Evolutionary conservation across 2,888 invertebrate genomes (phyloP).

Genomic region (Dilophus febrilis): DNA sequence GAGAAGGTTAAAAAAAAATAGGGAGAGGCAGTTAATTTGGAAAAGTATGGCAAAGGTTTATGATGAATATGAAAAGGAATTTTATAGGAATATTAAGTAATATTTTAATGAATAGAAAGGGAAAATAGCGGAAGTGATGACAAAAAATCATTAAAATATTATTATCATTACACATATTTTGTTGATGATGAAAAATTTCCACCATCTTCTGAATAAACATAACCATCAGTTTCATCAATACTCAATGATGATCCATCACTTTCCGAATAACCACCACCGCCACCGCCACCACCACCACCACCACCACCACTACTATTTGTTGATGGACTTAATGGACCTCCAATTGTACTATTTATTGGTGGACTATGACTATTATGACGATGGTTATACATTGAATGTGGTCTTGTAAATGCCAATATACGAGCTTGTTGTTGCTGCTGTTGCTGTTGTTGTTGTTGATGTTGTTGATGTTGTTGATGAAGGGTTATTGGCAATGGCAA

Average conservation of each 20-base stretch:
- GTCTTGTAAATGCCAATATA: no score
- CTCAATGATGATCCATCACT: conserved; percentile 51
- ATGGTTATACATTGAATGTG: conserved; percentile 28
- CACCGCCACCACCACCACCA: no score
- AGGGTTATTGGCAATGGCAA: conserved; percentile 29
- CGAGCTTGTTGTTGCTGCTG: no score
- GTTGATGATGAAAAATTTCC: conserved; percentile 16
- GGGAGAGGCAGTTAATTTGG: no score
- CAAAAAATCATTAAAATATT: no score
- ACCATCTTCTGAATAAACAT: conserved; percentile 41
- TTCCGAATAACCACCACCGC: conserved; percentile 47
- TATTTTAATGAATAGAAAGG: background rate
- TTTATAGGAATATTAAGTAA: no score
- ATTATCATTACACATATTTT: conserved; percentile 9
- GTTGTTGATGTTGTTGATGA: conserved; percentile 27
- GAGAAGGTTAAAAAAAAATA: no score
- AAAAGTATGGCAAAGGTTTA: no score
- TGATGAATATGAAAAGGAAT: no score
- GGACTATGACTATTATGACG: conserved; percentile 24
- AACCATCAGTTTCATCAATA: conserved; percentile 42
- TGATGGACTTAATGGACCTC: conserved; percentile 38
- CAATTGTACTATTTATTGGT: conserved; percentile 31
- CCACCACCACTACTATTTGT: no score
- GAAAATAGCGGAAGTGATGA: no score
- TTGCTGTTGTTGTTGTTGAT: no score